Evolutionary conservation across 2,888 invertebrate species (phyloP).

Genomic region (Eristalis arbustorum): DNA sequence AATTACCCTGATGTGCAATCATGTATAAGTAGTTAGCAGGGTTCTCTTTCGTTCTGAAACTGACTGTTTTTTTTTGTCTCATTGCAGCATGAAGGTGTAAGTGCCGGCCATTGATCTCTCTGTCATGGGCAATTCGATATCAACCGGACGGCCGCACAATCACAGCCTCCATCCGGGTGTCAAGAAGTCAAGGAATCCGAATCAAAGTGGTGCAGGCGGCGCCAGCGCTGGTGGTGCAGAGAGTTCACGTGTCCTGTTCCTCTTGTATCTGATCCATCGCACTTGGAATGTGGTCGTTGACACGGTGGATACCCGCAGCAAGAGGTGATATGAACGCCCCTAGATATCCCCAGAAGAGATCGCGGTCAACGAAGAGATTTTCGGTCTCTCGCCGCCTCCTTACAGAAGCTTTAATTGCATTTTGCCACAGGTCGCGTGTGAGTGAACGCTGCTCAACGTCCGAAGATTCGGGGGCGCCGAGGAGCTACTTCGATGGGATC

Average conservation of each 20-base stretch:
- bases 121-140: slow-evolving; percentile 68
- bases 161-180: slow-evolving; percentile 46
- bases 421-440: slow-evolving; percentile 72
- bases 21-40: slow-evolving; percentile 12
- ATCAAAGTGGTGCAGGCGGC: slow-evolving; percentile 30
- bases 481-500: slow-evolving; percentile 71
- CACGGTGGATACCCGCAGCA: slow-evolving; percentile 82
- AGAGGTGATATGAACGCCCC: slow-evolving; percentile 78
- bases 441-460: slow-evolving; percentile 71
- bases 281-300: slow-evolving; percentile 86
- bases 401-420: slow-evolving; percentile 51
- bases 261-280: slow-evolving; percentile 85
- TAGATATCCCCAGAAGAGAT: slow-evolving; percentile 20
- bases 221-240: slow-evolving; percentile 76
- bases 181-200: slow-evolving; percentile 32
- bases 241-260: slow-evolving; percentile 84
- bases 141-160: slow-evolving; percentile 53
- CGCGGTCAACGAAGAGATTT: slow-evolving; percentile 33
- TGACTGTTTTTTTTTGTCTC: slow-evolving; percentile 9
- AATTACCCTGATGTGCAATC: slow-evolving; percentile 46
- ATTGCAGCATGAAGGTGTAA: slow-evolving; percentile 56
- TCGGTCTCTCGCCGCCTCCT: slow-evolving; percentile 37
- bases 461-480: slow-evolving; percentile 72
- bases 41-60: background rate
- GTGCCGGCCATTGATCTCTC: slow-evolving; percentile 17